These are phyloP conservation scores for Anodontia alba DNA, from an alignment of 2,888 invertebrate genomes.

Conservation along the genomic window DNA sequence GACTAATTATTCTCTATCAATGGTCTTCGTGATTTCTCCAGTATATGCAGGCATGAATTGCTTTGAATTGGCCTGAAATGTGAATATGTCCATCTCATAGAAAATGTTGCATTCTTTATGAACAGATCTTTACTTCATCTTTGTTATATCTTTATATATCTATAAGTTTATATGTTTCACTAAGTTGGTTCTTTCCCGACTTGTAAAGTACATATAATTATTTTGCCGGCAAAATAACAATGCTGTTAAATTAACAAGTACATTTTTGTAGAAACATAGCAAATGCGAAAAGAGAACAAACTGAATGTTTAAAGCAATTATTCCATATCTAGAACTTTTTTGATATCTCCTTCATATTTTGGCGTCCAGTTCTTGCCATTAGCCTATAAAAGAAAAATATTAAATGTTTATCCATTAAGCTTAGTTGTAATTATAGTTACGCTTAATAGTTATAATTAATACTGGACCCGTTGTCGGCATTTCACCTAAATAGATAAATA, in stretches of 20 bases:
- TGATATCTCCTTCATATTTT: slow-evolving; percentile 64
- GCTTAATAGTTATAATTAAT: no score
- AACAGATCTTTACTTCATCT: background rate
- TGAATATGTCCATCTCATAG: slow-evolving; percentile 19
- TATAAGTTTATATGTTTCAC: background rate
- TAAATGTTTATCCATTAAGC: background rate
- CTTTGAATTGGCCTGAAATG: slow-evolving; percentile 79
- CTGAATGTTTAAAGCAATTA: slow-evolving; percentile 35
- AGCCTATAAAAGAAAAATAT: slow-evolving; percentile 69
- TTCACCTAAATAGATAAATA: background rate
- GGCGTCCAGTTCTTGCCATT: slow-evolving; percentile 73
- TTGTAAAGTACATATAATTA: slow-evolving; percentile 18
- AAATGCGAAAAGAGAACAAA: slow-evolving; percentile 25
- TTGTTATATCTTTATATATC: slow-evolving; percentile 8
- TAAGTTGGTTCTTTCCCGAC: background rate
- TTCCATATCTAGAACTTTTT: slow-evolving; percentile 58
- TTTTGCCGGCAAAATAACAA: slow-evolving; percentile 38
- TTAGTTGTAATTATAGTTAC: no score
- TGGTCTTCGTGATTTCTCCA: slow-evolving; percentile 65
- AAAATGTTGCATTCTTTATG: background rate
- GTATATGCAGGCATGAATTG: slow-evolving; percentile 67
- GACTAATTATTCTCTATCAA: slow-evolving; percentile 67
- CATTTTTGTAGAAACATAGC: slow-evolving; percentile 21
- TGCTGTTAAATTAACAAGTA: slow-evolving; percentile 9
- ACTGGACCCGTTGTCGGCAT: no score